Evolutionary conservation across 2,888 invertebrate species (phyloP).

Genomic region (Graphium colonna): DNA sequence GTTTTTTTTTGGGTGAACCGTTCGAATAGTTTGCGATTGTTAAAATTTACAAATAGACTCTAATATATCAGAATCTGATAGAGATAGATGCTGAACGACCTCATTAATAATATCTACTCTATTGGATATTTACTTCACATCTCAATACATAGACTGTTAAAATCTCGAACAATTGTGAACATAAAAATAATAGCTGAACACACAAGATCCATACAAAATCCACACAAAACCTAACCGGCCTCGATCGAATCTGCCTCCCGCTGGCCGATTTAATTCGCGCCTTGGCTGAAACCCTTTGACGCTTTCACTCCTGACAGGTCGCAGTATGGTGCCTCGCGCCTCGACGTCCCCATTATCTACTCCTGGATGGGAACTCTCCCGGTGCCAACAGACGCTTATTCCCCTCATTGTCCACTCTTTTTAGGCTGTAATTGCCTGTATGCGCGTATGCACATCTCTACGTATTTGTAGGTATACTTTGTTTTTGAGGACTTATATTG

Average conservation of each 20-base stretch:
- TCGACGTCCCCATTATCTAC: constrained; percentile 63
- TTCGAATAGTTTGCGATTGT: too few relatives aligned
- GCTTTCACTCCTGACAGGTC: constrained; percentile 66
- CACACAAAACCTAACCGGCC: constrained; percentile 50
- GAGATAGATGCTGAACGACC: too few relatives aligned
- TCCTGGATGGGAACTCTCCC: constrained; percentile 39
- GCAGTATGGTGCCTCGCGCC: constrained; percentile 65
- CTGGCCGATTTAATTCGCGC: constrained; percentile 73
- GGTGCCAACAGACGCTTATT: constrained; percentile 28
- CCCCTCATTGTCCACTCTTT: constrained; percentile 2
- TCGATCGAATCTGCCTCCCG: constrained; percentile 66
- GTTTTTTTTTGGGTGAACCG: too few relatives aligned
- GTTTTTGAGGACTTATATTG: too few relatives aligned
- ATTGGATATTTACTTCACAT: too few relatives aligned
- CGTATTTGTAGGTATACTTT: not conserved
- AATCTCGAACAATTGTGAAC: too few relatives aligned
- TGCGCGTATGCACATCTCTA: not conserved
- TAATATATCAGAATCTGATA: too few relatives aligned
- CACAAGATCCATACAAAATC: too few relatives aligned
- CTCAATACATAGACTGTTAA: too few relatives aligned
- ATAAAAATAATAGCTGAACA: too few relatives aligned
- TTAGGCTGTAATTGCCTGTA: constrained; percentile 14
- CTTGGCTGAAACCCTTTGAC: constrained; percentile 74
- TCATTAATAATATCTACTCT: too few relatives aligned
- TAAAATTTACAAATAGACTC: too few relatives aligned